Percentiles rank a stretch among this genome's conserved stretches.
Evolutionary conservation across 1,140 invertebrate species (phyloP).

Genomic region (Brachionus angularis): DNA sequence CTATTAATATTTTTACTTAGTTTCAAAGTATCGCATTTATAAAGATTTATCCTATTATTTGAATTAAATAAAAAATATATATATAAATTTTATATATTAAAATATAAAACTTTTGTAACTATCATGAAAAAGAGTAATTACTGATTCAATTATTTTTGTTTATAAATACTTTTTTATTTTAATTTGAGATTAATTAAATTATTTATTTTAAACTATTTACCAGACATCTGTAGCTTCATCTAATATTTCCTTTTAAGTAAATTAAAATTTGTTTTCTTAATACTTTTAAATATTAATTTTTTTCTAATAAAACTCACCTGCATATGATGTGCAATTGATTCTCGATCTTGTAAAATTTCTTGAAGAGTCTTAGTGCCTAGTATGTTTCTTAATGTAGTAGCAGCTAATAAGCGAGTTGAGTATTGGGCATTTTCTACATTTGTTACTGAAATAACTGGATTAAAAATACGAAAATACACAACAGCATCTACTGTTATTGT

Average conservation of each 20-base stretch:
- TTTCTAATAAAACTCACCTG: too few relatives aligned
- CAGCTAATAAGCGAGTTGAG: constrained; percentile 44
- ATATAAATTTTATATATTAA: too few relatives aligned
- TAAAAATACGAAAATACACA: constrained; percentile 30
- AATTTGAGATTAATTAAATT: neutral
- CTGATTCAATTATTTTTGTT: neutral
- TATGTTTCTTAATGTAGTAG: constrained; percentile 45
- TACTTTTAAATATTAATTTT: neutral
- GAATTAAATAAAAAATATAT: too few relatives aligned
- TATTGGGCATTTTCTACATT: constrained; percentile 45
- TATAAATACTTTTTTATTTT: neutral
- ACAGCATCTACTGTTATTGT: constrained; percentile 44
- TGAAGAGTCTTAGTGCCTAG: constrained; percentile 44
- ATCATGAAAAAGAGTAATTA: too few relatives aligned
- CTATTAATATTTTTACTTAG: too few relatives aligned
- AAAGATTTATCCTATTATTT: too few relatives aligned
- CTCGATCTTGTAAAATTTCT: constrained; percentile 44
- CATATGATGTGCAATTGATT: constrained; percentile 33
- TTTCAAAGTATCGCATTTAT: too few relatives aligned
- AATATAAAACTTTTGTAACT: too few relatives aligned
- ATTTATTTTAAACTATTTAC: neutral
- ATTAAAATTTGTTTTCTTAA: neutral
- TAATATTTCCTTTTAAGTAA: constrained; percentile 16
- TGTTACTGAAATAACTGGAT: constrained; percentile 22
- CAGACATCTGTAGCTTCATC: constrained; percentile 41